phyloP scores from a whole-genome alignment of 2,888 invertebrate species.

The Hanleya hanleyi region DNA sequence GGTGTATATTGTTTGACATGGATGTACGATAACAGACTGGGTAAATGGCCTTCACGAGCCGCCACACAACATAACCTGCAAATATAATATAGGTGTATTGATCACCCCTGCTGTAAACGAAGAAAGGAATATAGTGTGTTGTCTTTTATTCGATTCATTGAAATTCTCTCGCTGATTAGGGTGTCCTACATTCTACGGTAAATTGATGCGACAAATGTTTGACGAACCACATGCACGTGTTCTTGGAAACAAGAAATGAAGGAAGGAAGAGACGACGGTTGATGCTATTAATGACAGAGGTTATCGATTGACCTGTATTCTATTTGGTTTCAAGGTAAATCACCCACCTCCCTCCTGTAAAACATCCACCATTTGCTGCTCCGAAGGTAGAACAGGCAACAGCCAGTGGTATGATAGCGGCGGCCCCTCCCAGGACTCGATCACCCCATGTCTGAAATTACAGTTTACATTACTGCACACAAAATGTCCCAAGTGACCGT shows the following conservation, averaged over 20 bases:
- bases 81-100: too few species aligned
- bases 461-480: too few species aligned
- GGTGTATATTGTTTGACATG: slow-evolving; percentile 55
- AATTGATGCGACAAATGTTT: too few species aligned
- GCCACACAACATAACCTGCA: slow-evolving; percentile 47
- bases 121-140: too few species aligned
- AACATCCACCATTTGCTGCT: slow-evolving; percentile 65
- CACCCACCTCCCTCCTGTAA: slow-evolving; percentile 77
- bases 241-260: background rate
- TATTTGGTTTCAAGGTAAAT: slow-evolving; percentile 77
- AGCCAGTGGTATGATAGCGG: slow-evolving; percentile 62
- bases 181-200: too few species aligned
- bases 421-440: slow-evolving; percentile 54
- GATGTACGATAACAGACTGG: slow-evolving; percentile 57
- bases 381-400: slow-evolving; percentile 68
- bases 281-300: background rate
- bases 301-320: too few species aligned
- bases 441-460: slow-evolving; percentile 63
- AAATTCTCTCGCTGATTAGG: too few species aligned
- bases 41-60: slow-evolving; percentile 56
- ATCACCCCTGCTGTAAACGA: too few species aligned
- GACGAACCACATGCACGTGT: background rate
- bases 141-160: too few species aligned
- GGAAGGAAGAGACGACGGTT: too few species aligned
- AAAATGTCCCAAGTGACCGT: too few species aligned